Conservation (phyloP, 2,888 invertebrate species). For the Nycteola revayana region DNA sequence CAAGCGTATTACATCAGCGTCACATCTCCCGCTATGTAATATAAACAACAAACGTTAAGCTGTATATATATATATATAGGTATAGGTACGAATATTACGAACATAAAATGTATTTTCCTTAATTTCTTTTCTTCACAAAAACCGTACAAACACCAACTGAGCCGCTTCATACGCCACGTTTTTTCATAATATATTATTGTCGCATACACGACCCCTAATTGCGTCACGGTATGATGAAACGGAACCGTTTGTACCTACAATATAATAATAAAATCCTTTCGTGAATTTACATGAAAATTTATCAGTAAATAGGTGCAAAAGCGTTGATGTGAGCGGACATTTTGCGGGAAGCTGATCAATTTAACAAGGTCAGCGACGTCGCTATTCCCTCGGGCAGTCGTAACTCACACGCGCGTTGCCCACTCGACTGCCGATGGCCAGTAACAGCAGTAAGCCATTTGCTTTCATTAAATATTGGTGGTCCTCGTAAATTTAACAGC, state of each 20-base stretch:
- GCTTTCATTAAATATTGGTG: slow-evolving; percentile 20
- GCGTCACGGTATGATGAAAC: slow-evolving; percentile 10
- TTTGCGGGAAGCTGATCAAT: slow-evolving; percentile 27
- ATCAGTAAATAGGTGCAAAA: slow-evolving; percentile 24
- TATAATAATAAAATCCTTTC: slow-evolving; percentile 12
- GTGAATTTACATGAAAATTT: slow-evolving; percentile 30
- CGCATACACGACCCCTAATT: slow-evolving; percentile 3
- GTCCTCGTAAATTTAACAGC: too few relatives aligned
- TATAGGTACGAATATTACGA: too few relatives aligned
- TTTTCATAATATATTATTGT: slow-evolving; percentile 4
- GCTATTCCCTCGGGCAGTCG: slow-evolving; percentile 18
- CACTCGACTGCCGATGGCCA: slow-evolving; percentile 12
- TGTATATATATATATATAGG: too few relatives aligned
- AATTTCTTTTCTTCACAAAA: too few relatives aligned
- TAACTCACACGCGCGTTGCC: slow-evolving; percentile 15
- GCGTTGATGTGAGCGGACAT: slow-evolving; percentile 17
- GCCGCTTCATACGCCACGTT: too few relatives aligned
- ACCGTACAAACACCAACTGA: too few relatives aligned
- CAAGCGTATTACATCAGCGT: too few relatives aligned
- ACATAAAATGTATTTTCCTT: too few relatives aligned
- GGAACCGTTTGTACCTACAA: slow-evolving; percentile 13
- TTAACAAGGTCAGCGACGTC: slow-evolving; percentile 24
- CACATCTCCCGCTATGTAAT: too few relatives aligned
- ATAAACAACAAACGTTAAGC: too few relatives aligned
- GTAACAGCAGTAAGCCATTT: slow-evolving; percentile 13